phyloP scores from a whole-genome alignment of 2,797 vertebrate species.

The Aplochiton taeniatus region DNA sequence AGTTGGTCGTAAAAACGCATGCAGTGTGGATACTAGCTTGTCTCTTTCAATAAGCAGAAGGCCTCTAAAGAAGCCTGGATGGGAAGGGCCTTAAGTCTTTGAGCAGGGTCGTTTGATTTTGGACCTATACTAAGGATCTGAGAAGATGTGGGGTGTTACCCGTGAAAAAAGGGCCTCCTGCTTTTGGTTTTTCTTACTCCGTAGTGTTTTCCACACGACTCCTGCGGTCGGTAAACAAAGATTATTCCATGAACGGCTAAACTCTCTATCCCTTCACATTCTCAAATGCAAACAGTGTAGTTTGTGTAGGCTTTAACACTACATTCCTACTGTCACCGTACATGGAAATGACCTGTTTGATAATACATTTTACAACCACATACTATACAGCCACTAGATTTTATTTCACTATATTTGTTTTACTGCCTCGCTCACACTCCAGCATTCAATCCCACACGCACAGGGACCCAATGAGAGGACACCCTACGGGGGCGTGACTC shows the following conservation, averaged over 20 bases:
- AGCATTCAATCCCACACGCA: neutral
- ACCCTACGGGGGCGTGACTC: constrained; percentile 24
- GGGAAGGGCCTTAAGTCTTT: neutral
- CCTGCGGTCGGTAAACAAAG: constrained; percentile 12
- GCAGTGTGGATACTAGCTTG: neutral
- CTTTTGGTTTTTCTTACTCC: too few species aligned
- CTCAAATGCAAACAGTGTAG: too few species aligned
- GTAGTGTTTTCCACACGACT: constrained; percentile 13
- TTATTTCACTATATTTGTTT: too few species aligned
- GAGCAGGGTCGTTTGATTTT: neutral
- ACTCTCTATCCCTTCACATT: neutral
- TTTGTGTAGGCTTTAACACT: too few species aligned
- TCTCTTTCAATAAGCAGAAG: neutral
- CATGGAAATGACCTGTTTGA: too few species aligned
- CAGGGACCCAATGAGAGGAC: constrained; percentile 20
- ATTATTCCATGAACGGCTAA: too few species aligned
- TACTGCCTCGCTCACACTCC: neutral
- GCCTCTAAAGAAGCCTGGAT: neutral
- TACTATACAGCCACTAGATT: too few species aligned
- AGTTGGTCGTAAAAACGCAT: constrained; percentile 3
- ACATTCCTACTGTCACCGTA: too few species aligned
- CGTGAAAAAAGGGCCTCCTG: too few species aligned
- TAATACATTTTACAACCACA: too few species aligned
- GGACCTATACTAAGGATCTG: neutral
- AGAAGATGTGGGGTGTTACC: too few species aligned